phyloP scores from a whole-genome alignment of 2,888 invertebrate species.

The Plebejus anna region DNA sequence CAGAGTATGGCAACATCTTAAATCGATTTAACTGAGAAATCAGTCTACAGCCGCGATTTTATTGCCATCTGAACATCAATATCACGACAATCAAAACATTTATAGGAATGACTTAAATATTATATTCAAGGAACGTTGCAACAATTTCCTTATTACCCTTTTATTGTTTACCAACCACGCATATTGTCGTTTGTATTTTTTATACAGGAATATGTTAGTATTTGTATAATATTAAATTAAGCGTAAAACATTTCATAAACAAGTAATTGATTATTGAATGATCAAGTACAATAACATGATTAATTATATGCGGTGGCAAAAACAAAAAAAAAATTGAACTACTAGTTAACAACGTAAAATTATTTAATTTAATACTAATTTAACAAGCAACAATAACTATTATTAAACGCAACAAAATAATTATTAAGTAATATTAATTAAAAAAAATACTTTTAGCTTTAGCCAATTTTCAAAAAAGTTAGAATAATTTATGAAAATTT shows the following conservation, averaged over 20 bases:
- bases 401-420: not conserved
- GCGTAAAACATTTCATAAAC: not conserved
- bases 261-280: not conserved
- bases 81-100: not conserved
- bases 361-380: not conserved
- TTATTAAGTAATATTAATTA: not conserved
- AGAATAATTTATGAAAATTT: not conserved
- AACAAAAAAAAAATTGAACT: not conserved
- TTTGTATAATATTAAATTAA: not conserved
- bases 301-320: not conserved
- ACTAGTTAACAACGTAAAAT: not conserved
- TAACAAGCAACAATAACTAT: slow-evolving; percentile 7
- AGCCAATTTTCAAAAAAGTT: not conserved
- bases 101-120: slow-evolving; percentile 16
- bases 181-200: not conserved
- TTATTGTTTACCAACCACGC: not conserved
- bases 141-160: not conserved
- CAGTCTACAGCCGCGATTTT: not conserved
- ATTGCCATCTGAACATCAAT: slow-evolving; percentile 8
- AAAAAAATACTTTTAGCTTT: not conserved
- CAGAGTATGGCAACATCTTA: not conserved
- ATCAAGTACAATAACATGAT: not conserved
- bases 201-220: not conserved
- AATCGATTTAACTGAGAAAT: not conserved
- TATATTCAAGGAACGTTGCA: slow-evolving; percentile 1